Base-by-base conservation (phyloP, 2,797 vertebrate genomes). In the Anomalospiza imberbis region DNA sequence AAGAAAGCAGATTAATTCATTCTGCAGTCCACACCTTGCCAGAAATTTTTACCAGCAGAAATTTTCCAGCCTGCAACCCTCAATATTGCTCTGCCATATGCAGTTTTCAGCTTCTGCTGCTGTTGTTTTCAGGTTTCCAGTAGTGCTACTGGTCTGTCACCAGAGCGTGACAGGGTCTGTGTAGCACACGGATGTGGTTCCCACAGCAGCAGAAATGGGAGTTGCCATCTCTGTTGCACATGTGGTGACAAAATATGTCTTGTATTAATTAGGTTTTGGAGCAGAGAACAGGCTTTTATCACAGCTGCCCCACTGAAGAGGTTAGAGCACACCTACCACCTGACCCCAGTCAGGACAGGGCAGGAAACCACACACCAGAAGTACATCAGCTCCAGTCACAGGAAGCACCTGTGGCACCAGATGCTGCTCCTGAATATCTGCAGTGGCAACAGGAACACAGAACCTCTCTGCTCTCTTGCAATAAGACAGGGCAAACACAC, bases 351-450 rank as follows among this genome's bases (percentile, higher is more conserved):
- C 42, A 84, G 54, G 75, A 75, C 58, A 75, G 57, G 55, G 32
- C 78, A 93, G 91, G 95, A 93, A 94, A 91, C 79, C 85, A 73
- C 88, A 54, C 51, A 62, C 13, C 76, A 89, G 72, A 61, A 93
- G 79, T 26, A 45, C 91, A 58, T 22, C 22, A 78, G 73, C 93
- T 78, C 62, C 91, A 86, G 85, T 50, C 89, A 89, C 70, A 83
- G 95, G 94, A 96, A 94, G 76, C 92, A 92, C 92, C 93, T 91
- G 79, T n/a, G 87, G 65, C 79, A 84, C 85, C 66, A 91, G 62
- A 80, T 93, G 70, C 62, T 93, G 38, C 70, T 95, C 88, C 28
- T 29, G 36, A 55, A 62, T 26, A 40, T 75, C 66, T 86, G 62
- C 82, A 91, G 18, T 20, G 57, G 79, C 85, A 79, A 44, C 54